Percentiles rank a stretch among this genome's conserved stretches.
Conservation (phyloP, 2,888 invertebrate genomes). For the Lingula anatina region DNA sequence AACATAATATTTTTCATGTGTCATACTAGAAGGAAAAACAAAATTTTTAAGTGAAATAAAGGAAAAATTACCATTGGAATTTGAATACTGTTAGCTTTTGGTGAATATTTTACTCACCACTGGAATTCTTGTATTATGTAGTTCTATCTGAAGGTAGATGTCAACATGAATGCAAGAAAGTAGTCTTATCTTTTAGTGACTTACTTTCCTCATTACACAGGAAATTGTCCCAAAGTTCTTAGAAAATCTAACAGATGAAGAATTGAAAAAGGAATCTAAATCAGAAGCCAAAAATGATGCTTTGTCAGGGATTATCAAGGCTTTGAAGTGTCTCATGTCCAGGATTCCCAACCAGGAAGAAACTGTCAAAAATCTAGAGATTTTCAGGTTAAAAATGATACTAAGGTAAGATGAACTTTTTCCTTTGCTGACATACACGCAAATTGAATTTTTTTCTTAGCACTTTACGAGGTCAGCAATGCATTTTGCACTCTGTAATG, state of each 20-base stretch:
- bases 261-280: conserved; percentile 90
- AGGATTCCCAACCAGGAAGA: conserved; percentile 71
- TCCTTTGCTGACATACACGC: too few relatives aligned
- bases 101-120: too few relatives aligned
- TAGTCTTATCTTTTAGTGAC: too few relatives aligned
- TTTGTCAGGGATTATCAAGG: conserved; percentile 88
- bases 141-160: too few relatives aligned
- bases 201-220: conserved; percentile 56
- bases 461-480: not conserved
- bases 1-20: too few relatives aligned
- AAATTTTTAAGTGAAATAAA: too few relatives aligned
- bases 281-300: conserved; percentile 91
- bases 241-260: conserved; percentile 90
- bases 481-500: too few relatives aligned
- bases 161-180: too few relatives aligned
- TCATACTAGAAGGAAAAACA: too few relatives aligned
- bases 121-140: too few relatives aligned
- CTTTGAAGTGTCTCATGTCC: conserved; percentile 81
- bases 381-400: conserved; percentile 94
- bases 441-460: not conserved
- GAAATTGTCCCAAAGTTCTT: conserved; percentile 85
- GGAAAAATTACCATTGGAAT: too few relatives aligned
- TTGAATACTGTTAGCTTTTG: too few relatives aligned
- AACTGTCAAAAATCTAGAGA: conserved; percentile 75
- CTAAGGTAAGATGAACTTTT: conserved; percentile 61